These are phyloP conservation scores for Argyresthia goedartella DNA, from an alignment of 2,888 invertebrate genomes.

Conservation along the genomic window DNA sequence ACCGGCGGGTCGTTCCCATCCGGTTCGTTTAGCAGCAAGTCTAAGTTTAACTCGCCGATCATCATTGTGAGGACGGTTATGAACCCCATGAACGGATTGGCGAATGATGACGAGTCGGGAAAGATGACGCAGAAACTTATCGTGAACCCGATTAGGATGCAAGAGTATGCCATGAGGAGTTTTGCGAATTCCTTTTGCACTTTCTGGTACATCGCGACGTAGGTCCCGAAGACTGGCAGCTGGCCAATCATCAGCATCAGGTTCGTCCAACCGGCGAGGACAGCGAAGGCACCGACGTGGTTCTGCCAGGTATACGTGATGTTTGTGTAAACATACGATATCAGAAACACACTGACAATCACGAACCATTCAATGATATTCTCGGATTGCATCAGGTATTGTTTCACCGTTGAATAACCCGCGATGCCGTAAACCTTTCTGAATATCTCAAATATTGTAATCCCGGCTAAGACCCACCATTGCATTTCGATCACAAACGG, in stretches of 20 bases:
- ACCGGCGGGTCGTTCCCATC: constrained; percentile 83
- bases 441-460: constrained; percentile 84
- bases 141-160: constrained; percentile 87
- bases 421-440: constrained; percentile 86
- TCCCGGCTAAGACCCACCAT: constrained; percentile 85
- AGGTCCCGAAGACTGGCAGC: constrained; percentile 88
- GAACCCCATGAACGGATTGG: constrained; percentile 87
- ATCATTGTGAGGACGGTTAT: constrained; percentile 91
- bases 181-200: constrained; percentile 90
- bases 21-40: constrained; percentile 80
- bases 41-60: constrained; percentile 87
- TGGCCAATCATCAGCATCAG: constrained; percentile 93
- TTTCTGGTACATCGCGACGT: constrained; percentile 92
- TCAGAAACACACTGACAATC: constrained; percentile 85
- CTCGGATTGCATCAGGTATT: constrained; percentile 86
- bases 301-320: constrained; percentile 85
- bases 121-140: constrained; percentile 91
- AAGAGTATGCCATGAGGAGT: constrained; percentile 87
- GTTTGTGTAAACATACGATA: constrained; percentile 85
- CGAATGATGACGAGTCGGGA: constrained; percentile 84
- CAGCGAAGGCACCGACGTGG: constrained; percentile 88
- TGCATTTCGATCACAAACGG: constrained; percentile 85
- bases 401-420: constrained; percentile 84
- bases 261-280: constrained; percentile 89
- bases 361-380: constrained; percentile 92